Conservation (phyloP, 2,888 invertebrate genomes). For the Resseliella maxima region DNA sequence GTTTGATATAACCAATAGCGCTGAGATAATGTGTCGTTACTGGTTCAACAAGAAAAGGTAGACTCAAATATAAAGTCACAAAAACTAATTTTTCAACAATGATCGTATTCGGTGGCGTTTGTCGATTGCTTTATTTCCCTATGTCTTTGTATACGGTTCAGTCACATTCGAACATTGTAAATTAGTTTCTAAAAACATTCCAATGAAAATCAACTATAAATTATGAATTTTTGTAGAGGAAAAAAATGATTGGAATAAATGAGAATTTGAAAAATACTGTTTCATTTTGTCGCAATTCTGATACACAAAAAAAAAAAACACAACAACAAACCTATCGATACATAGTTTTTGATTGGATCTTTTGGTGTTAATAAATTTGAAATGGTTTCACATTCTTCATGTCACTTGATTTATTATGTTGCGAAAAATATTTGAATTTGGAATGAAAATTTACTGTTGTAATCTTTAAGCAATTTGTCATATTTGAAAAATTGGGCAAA, state of each 20-base stretch:
- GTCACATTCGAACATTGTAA: background rate
- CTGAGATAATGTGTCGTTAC: background rate
- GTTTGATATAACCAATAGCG: background rate
- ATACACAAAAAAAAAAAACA: background rate
- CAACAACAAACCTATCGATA: background rate
- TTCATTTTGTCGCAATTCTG: background rate
- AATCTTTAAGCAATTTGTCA: background rate
- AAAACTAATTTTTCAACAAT: slow-evolving; percentile 33
- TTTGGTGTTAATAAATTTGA: background rate
- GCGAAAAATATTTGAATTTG: background rate
- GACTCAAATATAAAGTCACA: background rate
- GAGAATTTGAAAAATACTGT: background rate
- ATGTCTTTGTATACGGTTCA: background rate
- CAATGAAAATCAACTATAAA: slow-evolving; percentile 19
- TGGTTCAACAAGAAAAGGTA: no score
- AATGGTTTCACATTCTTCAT: background rate
- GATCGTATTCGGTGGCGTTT: slow-evolving; percentile 37
- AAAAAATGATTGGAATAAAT: background rate
- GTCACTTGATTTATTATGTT: slow-evolving; percentile 3
- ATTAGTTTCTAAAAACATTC: slow-evolving; percentile 1
- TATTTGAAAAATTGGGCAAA: background rate
- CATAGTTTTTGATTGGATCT: background rate
- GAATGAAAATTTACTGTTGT: background rate
- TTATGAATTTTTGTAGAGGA: slow-evolving; percentile 14
- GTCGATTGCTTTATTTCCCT: slow-evolving; percentile 1